Evolutionary conservation across 1,140 invertebrate species (phyloP), one percentile per base, ranked within the genome.

Genomic region (Heliconius melpomene): DNA sequence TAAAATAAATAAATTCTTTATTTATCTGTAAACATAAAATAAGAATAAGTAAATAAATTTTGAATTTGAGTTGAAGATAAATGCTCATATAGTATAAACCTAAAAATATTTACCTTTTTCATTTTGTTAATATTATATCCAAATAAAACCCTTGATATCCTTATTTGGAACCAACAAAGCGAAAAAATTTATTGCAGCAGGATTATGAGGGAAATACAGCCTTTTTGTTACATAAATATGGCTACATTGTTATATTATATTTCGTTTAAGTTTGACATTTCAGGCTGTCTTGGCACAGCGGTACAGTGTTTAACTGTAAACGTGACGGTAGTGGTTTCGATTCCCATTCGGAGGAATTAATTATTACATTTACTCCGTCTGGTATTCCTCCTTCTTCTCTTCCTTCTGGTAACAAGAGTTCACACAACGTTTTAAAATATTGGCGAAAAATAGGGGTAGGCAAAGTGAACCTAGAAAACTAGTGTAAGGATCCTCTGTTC

Each of bases 181-280:
- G 73, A 32, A 26, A 52, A 18, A 52, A 74, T 29, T 54, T 74
- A 74, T 74, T 26, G 73, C 73, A 29, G 73, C 54, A 74, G 73
- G 73, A 74, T 74, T 74, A 74, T 74, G 18, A 74, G 73, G 73
- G 73, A 66, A 26, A 66, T 66, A 66, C 13, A 66, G 13, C 23
- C 26, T 66, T 52, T n/a, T 46, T 46, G 29, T 52, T 6, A 32
- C 54, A 74, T 52, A 29, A 23, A 66, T 13, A 26, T 26, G 1
- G 0, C 8, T n/a, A n/a, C 8, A 57, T n/a, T 26, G 23, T 66
- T 66, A 66, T 66, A 23, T 23, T 6, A 66, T 66, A 66, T 57
- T n/a, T 26, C 18, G 11, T 66, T 66, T 26, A 66, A 13, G 26
- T 66, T n/a, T 11, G 54, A 57, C 23, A 46, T 46, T 5, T 2